These are phyloP conservation scores for Stenolophus ochropezus DNA, from an alignment of 2,888 invertebrate species.

Conservation along the genomic window DNA sequence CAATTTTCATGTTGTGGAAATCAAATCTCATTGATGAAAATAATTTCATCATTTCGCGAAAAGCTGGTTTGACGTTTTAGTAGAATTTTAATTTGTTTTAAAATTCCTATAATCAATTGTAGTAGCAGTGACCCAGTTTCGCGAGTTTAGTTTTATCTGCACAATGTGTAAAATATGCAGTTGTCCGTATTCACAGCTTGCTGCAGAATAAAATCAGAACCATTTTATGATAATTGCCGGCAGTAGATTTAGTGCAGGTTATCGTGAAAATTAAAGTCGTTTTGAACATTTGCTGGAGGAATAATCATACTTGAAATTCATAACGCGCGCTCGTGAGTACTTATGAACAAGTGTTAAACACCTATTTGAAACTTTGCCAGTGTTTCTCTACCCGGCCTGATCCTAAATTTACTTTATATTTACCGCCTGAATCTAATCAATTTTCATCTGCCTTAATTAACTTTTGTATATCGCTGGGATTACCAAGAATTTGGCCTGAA, in stretches of 20 bases:
- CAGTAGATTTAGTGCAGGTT: slow-evolving; percentile 45
- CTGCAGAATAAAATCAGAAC: slow-evolving; percentile 1
- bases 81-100: not conserved
- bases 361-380: slow-evolving; percentile 58
- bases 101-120: not conserved
- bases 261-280: slow-evolving; percentile 51
- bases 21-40: not conserved
- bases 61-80: not conserved
- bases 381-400: slow-evolving; percentile 3
- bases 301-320: slow-evolving; percentile 53
- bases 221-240: slow-evolving; percentile 31
- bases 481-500: not conserved
- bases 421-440: slow-evolving; percentile 23
- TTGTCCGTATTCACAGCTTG: not conserved
- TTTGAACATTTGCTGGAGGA: slow-evolving; percentile 52
- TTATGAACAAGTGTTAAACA: slow-evolving; percentile 57
- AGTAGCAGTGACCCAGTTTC: not conserved
- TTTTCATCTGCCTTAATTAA: slow-evolving; percentile 43
- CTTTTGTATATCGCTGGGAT: not conserved
- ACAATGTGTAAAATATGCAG: slow-evolving; percentile 4
- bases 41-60: not conserved
- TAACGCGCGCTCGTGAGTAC: slow-evolving; percentile 47
- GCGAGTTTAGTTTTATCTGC: not conserved
- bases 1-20: not conserved
- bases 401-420: slow-evolving; percentile 46